A percentile compares a stretch with the other conserved stretches of the same genome.
phyloP scores from a whole-genome alignment of 1,140 invertebrate species.

The Drosophila melanica region DNA sequence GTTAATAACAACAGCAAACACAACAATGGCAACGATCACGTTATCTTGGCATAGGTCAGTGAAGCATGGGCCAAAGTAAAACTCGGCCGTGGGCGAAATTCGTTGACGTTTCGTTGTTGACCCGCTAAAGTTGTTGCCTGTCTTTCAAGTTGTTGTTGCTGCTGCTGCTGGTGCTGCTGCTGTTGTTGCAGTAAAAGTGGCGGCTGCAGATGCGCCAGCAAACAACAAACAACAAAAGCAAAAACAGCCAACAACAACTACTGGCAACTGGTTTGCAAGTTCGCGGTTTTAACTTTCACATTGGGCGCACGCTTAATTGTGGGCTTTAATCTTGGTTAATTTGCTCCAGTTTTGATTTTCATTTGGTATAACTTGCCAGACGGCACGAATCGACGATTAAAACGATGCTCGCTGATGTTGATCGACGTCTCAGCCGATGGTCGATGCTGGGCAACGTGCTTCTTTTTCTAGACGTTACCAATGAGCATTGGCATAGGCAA shows the following conservation, averaged over 20 bases:
- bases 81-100: constrained; percentile 35
- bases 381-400: constrained; percentile 48
- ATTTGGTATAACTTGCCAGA: constrained; percentile 15
- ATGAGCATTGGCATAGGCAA: neutral
- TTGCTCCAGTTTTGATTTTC: constrained; percentile 74
- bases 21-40: neutral
- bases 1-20: constrained; percentile 12
- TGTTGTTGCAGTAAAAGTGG: constrained; percentile 68
- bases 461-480: constrained; percentile 1
- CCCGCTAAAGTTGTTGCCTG: constrained; percentile 30
- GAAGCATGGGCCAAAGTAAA: constrained; percentile 53
- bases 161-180: neutral
- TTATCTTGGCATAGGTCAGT: constrained; percentile 74
- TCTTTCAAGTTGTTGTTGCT: neutral
- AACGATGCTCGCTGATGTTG: constrained; percentile 8
- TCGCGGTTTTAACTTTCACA: constrained; percentile 76
- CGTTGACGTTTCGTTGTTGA: constrained; percentile 27
- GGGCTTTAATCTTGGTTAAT: constrained; percentile 77
- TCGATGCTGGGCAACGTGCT: constrained; percentile 3
- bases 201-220: constrained; percentile 59
- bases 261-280: constrained; percentile 61
- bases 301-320: constrained; percentile 77
- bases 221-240: constrained; percentile 26
- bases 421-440: neutral
- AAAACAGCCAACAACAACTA: constrained; percentile 30